These are phyloP conservation scores for Eulemur coronatus DNA, from an alignment of 2,797 vertebrate species.

Conservation along the genomic window DNA sequence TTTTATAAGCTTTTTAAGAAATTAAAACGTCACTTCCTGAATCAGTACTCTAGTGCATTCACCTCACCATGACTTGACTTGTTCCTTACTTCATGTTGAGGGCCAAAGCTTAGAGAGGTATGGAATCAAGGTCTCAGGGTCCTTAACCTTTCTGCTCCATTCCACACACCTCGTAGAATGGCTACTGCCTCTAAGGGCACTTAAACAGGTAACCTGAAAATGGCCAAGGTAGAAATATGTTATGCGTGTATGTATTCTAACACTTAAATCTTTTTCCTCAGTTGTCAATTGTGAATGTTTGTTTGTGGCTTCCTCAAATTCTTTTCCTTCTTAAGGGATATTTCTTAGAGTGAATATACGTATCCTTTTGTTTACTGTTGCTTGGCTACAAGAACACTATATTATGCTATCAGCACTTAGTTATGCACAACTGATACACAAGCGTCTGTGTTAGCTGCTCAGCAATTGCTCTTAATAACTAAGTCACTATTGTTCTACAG, in stretches of 20 bases:
- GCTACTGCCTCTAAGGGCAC: background rate
- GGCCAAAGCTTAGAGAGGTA: background rate
- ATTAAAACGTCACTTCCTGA: background rate
- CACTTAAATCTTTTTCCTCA: background rate
- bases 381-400: background rate
- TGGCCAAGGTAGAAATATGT: background rate
- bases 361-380: background rate
- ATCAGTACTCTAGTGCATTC: no score
- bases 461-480: background rate
- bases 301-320: background rate
- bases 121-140: background rate
- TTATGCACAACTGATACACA: background rate
- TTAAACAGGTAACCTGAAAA: background rate
- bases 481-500: background rate
- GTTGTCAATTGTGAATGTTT: background rate
- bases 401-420: background rate
- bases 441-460: background rate
- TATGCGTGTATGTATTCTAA: background rate
- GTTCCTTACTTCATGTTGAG: background rate
- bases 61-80: background rate
- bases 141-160: background rate
- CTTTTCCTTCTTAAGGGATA: background rate
- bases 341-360: background rate
- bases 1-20: background rate
- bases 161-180: background rate